phyloP scores from a whole-genome alignment of 2,113 vertebrate species.

The Alethe castanea region DNA sequence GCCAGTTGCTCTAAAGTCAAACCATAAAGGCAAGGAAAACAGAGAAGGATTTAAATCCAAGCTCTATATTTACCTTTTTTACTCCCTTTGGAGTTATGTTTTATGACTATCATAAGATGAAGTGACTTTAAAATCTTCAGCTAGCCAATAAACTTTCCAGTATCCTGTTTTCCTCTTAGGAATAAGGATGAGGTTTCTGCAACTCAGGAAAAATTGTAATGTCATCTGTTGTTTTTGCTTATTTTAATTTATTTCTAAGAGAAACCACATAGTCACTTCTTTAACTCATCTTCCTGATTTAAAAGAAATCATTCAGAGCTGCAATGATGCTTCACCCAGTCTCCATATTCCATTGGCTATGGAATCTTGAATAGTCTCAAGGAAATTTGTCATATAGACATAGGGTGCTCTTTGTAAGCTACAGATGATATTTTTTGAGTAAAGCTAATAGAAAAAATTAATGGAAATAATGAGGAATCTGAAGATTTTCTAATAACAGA shows the following conservation, averaged over 20 bases:
- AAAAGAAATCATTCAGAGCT: not conserved
- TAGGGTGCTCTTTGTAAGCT: not conserved
- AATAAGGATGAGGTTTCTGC: not conserved
- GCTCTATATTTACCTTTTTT: slow-evolving; percentile 35
- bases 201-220: not conserved
- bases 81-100: not conserved
- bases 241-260: not conserved
- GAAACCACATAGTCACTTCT: not conserved
- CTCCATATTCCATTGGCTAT: not conserved
- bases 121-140: slow-evolving; percentile 8
- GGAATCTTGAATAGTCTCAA: not conserved
- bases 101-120: not conserved
- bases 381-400: not conserved
- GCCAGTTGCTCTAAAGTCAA: not conserved
- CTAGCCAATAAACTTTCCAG: slow-evolving; percentile 10
- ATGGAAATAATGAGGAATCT: not conserved
- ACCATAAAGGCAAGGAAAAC: slow-evolving; percentile 8
- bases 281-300: not conserved
- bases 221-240: not conserved
- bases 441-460: not conserved
- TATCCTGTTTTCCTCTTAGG: not conserved
- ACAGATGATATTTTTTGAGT: not conserved
- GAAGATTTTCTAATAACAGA: not conserved
- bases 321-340: not conserved
- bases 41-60: slow-evolving; percentile 11